These are phyloP conservation scores for Pipistrellus kuhlii DNA, from an alignment of 2,797 vertebrate species.

Conservation along the genomic window DNA sequence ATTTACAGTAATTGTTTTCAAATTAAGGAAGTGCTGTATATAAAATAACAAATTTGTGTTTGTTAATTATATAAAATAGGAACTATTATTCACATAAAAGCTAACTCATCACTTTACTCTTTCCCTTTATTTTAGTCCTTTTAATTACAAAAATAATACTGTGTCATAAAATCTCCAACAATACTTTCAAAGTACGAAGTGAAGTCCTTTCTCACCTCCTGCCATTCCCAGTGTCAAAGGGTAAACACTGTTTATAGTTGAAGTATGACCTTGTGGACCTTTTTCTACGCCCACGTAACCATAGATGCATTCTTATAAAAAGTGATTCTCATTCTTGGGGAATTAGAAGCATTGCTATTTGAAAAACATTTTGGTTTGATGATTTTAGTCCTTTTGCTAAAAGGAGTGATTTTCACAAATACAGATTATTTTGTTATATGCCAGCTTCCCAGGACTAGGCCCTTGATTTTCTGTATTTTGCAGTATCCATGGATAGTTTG, in stretches of 20 bases:
- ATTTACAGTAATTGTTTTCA: constrained; percentile 5
- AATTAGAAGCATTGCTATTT: neutral
- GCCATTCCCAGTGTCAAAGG: neutral
- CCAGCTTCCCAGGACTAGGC: neutral
- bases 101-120: neutral
- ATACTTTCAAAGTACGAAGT: neutral
- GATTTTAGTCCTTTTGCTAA: neutral
- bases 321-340: neutral
- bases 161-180: neutral
- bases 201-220: neutral
- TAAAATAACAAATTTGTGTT: constrained; percentile 53
- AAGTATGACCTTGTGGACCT: neutral
- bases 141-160: constrained; percentile 15
- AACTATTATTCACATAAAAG: constrained; percentile 9
- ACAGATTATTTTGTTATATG: neutral
- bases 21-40: neutral
- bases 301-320: neutral
- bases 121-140: neutral
- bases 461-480: neutral
- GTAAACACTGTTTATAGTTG: neutral
- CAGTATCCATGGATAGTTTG: neutral
- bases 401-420: constrained; percentile 2
- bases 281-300: neutral
- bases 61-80: neutral
- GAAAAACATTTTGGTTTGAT: neutral